Base-by-base conservation (phyloP, 2,888 invertebrate species). In the Auanema freiburgensis region DNA sequence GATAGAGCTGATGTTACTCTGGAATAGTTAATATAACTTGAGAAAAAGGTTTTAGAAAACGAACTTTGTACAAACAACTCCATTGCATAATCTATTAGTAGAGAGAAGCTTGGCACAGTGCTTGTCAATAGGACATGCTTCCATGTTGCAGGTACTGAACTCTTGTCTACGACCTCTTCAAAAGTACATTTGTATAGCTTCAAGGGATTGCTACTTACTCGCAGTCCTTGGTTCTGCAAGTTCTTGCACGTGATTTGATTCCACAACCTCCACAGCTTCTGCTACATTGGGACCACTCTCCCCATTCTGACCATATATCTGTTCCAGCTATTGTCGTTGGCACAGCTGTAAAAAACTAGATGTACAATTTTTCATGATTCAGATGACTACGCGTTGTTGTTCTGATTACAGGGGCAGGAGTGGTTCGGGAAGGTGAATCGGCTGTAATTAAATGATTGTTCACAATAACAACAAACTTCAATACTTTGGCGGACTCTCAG, bases 261-360 rank as follows among this genome's bases (percentile, higher is more conserved):
- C 82, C 82, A 53, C 82, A 82, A 11, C 77, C 82, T 8, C 82
- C 82, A 65, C 82, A 82, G 10, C 74, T 68, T 40, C 77, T 61
- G 12, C 76, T 74, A 52, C 83, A 83, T 56, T 63, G 68, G 10
- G 76, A 72, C 82, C 82, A 83, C 11, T 69, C 67, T 12, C 77
- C 79, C 83, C 83, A 83, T 16, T 67, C 74, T 6, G 72, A 65
- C 79, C 80, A 81, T 10, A 71, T 61, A 63, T 77, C 72, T 6
- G 59, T 57, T 1, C 73, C 71, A 49, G 65, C 65, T n/a, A 74
- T 70, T 4, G 72, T 72, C 1, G 70, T 61, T 10, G 76, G 74
- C 2, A 65, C 57, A 23, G 59, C 69, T 71, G 59, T 18, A 63
- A 63, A 40, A 14, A 33, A 21, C 18, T 42, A 2, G 14, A 16